A percentile compares a stretch with the other conserved stretches of the same genome.
phyloP scores from a whole-genome alignment of 2,888 invertebrate genomes.

The Gibbula magus region DNA sequence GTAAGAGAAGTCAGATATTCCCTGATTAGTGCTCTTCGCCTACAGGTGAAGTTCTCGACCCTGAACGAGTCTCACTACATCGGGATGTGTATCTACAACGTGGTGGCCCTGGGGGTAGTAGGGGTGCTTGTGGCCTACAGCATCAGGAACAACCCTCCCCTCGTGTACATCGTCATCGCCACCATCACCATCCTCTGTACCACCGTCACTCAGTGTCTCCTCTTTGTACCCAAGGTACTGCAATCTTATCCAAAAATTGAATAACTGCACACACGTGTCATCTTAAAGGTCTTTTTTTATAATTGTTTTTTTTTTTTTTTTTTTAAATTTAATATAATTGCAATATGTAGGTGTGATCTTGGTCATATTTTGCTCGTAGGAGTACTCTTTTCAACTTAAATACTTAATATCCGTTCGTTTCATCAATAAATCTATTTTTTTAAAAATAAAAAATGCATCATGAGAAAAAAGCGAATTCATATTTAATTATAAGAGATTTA shows the following conservation, averaged over 20 bases:
- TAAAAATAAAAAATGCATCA: too few relatives aligned
- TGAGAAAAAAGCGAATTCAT: too few relatives aligned
- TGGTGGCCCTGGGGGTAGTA: slow-evolving; percentile 40
- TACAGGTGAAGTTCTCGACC: slow-evolving; percentile 45
- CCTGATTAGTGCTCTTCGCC: too few relatives aligned
- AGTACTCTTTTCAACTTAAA: too few relatives aligned
- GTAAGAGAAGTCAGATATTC: too few relatives aligned
- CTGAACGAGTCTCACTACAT: slow-evolving; percentile 53
- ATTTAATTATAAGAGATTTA: too few relatives aligned
- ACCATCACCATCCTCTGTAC: slow-evolving; percentile 31
- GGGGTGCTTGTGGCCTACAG: slow-evolving; percentile 32
- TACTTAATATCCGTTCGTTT: too few relatives aligned
- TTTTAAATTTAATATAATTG: too few relatives aligned
- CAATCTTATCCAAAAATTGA: background rate
- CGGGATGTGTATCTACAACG: slow-evolving; percentile 49
- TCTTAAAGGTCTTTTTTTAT: background rate
- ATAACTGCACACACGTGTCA: background rate
- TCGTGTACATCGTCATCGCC: slow-evolving; percentile 31
- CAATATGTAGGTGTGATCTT: too few relatives aligned
- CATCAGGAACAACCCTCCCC: slow-evolving; percentile 31
- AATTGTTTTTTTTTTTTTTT: too few relatives aligned
- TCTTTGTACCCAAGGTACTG: slow-evolving; percentile 44
- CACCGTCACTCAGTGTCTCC: slow-evolving; percentile 39
- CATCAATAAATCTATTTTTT: too few relatives aligned
- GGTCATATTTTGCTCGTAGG: too few relatives aligned